Percentiles rank a stretch among this genome's conserved stretches.
These are phyloP conservation scores for Pyrrhosoma nymphula DNA, from an alignment of 2,888 invertebrate genomes.

Conservation along the genomic window DNA sequence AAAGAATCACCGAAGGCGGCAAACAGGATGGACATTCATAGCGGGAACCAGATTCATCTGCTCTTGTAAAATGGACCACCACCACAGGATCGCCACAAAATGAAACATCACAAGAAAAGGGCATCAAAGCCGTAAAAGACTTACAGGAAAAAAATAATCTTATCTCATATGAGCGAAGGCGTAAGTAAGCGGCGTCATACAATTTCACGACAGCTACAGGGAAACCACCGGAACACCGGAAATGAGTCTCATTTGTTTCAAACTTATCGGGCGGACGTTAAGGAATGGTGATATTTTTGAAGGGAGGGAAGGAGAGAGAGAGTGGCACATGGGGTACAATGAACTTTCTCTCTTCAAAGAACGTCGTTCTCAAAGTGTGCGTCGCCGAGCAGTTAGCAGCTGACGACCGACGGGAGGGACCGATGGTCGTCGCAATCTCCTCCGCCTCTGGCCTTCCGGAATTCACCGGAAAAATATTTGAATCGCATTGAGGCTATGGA, in stretches of 20 bases:
- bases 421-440: background rate
- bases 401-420: background rate
- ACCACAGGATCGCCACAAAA: background rate
- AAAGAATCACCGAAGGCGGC: no score
- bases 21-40: background rate
- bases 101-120: background rate
- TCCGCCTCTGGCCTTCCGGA: background rate
- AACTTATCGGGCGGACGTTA: constrained; percentile 25
- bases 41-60: background rate
- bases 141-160: background rate
- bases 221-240: constrained; percentile 22
- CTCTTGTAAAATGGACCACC: background rate
- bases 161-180: background rate
- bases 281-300: constrained; percentile 10
- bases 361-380: background rate
- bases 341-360: background rate
- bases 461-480: background rate
- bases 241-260: constrained; percentile 16
- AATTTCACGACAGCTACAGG: constrained; percentile 30
- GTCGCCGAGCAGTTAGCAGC: background rate
- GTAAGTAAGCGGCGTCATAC: background rate
- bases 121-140: background rate
- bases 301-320: background rate
- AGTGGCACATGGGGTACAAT: background rate
- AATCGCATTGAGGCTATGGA: background rate